A percentile compares a stretch with the other conserved stretches of the same genome.
Conservation (phyloP, 2,797 vertebrate genomes). For the Sebastes steindachneri region DNA sequence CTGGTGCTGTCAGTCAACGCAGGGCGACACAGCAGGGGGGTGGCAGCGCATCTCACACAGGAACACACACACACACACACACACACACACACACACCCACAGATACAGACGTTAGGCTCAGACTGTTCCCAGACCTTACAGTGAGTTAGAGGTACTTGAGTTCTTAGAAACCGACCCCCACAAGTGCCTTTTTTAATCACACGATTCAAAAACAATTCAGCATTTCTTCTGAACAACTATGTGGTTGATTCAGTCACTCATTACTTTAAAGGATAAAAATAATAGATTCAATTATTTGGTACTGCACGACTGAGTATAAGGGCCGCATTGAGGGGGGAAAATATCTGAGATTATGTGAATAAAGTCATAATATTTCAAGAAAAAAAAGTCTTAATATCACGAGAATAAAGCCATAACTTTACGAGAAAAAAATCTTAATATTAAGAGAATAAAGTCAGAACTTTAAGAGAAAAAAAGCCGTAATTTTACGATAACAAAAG, state of each 20-base stretch:
- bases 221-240: background rate
- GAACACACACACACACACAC: conserved; percentile 22
- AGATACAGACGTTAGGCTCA: background rate
- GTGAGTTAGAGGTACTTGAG: background rate
- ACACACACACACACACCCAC: conserved; percentile 11
- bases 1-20: conserved; percentile 78
- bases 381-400: no score
- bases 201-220: background rate
- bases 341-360: no score
- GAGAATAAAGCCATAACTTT: no score
- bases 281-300: no score
- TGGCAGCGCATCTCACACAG: conserved; percentile 33
- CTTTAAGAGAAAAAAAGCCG: no score
- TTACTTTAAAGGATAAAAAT: background rate
- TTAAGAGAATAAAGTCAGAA: no score
- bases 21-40: conserved; percentile 69
- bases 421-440: no score
- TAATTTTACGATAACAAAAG: no score
- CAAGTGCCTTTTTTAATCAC: conserved; percentile 1
- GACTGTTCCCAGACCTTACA: conserved; percentile 4
- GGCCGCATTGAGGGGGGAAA: no score
- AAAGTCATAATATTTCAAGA: no score
- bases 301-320: no score
- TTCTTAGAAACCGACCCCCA: background rate
- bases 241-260: background rate